Evolutionary conservation across 1,140 invertebrate genomes (phyloP), one percentile per base, ranked within the genome.

Genomic region (Drusus annulatus): DNA sequence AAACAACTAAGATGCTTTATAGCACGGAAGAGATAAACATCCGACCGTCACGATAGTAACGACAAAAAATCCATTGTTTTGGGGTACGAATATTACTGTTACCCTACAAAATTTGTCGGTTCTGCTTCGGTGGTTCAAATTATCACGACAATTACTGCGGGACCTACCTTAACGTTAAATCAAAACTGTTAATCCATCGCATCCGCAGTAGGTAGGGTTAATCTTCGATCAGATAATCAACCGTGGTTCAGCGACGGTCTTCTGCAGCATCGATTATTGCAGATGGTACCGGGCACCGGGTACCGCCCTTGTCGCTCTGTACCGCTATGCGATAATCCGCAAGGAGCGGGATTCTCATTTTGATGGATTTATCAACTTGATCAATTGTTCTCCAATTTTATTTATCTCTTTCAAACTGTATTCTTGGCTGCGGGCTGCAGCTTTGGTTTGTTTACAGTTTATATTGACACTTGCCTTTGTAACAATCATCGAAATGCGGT

Each of bases 121-220:
- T 21, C 36, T 45, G 68, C 68, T 71, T 21, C 45, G 45, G 7
- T 23, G 36, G 50, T 17, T 71, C 68, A 17, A 45, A 50, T 45
- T 50, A 50, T 23, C 6, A n/a, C 23, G 10, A 65, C 62, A 28
- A 65, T 65, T 65, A 71, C 45, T 21, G 68, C 8, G 17, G 68
- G 68, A 71, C 68, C 68, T 71, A 51, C 68, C 68, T 71, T 45
- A 71, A 71, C 31, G 15, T 71, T 21, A 19, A 71, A 71, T 71
- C 68, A 71, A 51, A 71, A 71, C 68, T 71, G 68, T 51, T 71
- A 71, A 71, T 71, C 45, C 23, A n/a, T 45, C 62, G 21, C 62
- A 65, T 65, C 62, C 62, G 28, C 25, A n/a, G 62, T 31, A 36
- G 31, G 36, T 13, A n/a, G 50, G 45, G 31, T 45, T 51, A 71